Evolutionary conservation across 1,140 invertebrate genomes (phyloP).

Genomic region (Orius insidiosus): DNA sequence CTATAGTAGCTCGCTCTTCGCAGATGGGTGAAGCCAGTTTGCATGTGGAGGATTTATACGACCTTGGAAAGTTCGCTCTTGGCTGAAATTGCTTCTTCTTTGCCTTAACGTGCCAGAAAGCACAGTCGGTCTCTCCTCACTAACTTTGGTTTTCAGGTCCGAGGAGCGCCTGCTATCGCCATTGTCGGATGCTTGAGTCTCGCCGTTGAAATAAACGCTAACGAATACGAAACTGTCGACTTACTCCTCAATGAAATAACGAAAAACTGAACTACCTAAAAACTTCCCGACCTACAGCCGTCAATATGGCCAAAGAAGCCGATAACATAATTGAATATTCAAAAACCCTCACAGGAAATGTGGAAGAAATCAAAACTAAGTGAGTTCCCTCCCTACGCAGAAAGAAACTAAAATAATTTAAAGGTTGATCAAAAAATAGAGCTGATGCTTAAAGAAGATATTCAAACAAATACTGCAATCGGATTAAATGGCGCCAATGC

Average conservation of each 20-base stretch:
- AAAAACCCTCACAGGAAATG: conserved; percentile 36
- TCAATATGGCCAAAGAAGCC: conserved; percentile 83
- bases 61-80: too few relatives aligned
- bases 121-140: too few relatives aligned
- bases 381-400: conserved; percentile 4
- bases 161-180: conserved; percentile 90
- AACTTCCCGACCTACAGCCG: conserved; percentile 85
- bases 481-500: conserved; percentile 61
- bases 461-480: conserved; percentile 70
- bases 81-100: too few relatives aligned
- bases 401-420: not conserved
- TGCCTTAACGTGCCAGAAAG: too few relatives aligned
- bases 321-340: conserved; percentile 49
- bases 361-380: conserved; percentile 52
- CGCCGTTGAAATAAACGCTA: conserved; percentile 59
- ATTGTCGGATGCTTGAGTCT: conserved; percentile 86
- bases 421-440: conserved; percentile 62
- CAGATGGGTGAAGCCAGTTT: too few relatives aligned
- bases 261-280: conserved; percentile 76
- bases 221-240: conserved; percentile 33
- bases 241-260: conserved; percentile 54
- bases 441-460: conserved; percentile 67
- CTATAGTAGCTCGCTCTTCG: too few relatives aligned
- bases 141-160: conserved; percentile 46
- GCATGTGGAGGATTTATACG: too few relatives aligned